Conservation (phyloP, 1,140 invertebrate genomes). For the Drosophila littoralis region DNA sequence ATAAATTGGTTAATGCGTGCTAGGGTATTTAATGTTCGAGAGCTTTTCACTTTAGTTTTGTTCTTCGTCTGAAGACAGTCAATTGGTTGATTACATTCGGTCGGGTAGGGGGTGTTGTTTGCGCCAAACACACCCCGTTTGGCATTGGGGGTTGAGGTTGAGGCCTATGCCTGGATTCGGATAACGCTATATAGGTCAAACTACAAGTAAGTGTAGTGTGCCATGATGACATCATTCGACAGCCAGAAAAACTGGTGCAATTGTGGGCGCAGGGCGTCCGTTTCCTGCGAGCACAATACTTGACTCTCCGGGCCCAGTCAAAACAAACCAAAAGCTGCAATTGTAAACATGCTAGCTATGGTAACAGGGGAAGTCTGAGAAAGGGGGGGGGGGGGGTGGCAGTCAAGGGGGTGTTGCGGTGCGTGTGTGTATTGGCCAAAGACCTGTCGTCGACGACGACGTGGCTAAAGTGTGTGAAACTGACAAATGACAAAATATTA, state of each 20-base stretch:
- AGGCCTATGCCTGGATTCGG: constrained; percentile 13
- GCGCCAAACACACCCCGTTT: constrained; percentile 24
- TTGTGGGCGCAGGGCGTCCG: constrained; percentile 30
- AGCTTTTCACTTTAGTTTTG: not conserved
- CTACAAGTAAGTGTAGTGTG: constrained; percentile 45
- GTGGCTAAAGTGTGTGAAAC: constrained; percentile 57
- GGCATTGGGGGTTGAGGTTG: constrained; percentile 1
- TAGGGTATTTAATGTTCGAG: constrained; percentile 1
- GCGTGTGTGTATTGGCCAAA: constrained; percentile 13
- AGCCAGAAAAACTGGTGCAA: constrained; percentile 36
- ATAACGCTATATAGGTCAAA: constrained; percentile 65
- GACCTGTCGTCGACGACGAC: constrained; percentile 39
- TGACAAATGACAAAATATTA: constrained; percentile 67
- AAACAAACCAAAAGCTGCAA: constrained; percentile 48
- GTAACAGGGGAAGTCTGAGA: constrained; percentile 26
- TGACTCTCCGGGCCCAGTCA: constrained; percentile 22
- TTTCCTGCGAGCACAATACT: constrained; percentile 22
- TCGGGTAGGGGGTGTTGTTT: not conserved
- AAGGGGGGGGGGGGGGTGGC: not conserved
- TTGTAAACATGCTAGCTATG: constrained; percentile 62
- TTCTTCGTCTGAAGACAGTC: constrained; percentile 12
- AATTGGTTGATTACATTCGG: constrained; percentile 29
- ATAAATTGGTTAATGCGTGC: not conserved
- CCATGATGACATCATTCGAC: constrained; percentile 74
- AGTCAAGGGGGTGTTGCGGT: not conserved